A percentile compares a stretch with the other conserved stretches of the same genome.
Evolutionary conservation across 2,113 vertebrate species (phyloP).

Genomic region (Amia ocellicauda): DNA sequence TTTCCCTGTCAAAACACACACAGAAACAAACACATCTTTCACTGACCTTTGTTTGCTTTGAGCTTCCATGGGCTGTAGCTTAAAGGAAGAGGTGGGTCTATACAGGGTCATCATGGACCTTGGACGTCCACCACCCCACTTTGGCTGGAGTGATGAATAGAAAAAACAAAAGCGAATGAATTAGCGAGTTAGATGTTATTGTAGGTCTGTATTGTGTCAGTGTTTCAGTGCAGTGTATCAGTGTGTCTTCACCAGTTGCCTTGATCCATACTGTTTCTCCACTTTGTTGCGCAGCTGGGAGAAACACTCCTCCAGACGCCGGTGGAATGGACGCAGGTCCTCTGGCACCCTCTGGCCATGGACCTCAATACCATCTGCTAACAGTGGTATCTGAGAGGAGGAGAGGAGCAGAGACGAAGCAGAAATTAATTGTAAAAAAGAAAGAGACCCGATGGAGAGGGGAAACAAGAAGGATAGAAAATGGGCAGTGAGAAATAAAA

Average conservation of each 20-base stretch:
- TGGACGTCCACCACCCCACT: slow-evolving; percentile 28
- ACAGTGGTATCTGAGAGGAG: slow-evolving; percentile 32
- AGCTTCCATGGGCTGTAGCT: background rate
- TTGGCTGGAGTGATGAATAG: slow-evolving; percentile 22
- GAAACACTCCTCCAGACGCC: slow-evolving; percentile 55
- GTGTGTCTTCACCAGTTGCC: accelerated
- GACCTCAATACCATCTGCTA: slow-evolving; percentile 48
- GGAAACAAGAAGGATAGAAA: too few relatives aligned
- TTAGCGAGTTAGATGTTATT: too few relatives aligned
- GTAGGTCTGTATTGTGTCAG: too few relatives aligned
- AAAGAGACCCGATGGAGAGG: too few relatives aligned
- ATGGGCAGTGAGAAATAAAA: too few relatives aligned
- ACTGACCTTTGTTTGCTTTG: background rate
- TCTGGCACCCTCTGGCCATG: slow-evolving; percentile 42
- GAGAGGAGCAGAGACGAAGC: background rate
- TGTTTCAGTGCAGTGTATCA: too few relatives aligned
- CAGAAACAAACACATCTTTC: too few relatives aligned
- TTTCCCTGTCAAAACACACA: too few relatives aligned
- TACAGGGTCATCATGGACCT: slow-evolving; percentile 35
- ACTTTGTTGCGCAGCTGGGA: slow-evolving; percentile 46
- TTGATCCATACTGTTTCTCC: slow-evolving; percentile 52
- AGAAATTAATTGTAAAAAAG: too few relatives aligned
- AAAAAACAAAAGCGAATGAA: too few relatives aligned
- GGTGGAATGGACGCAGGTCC: slow-evolving; percentile 49
- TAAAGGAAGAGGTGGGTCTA: background rate